Conservation (phyloP, 92 coral and sea anemone genomes). For the Actinernus sp. region DNA sequence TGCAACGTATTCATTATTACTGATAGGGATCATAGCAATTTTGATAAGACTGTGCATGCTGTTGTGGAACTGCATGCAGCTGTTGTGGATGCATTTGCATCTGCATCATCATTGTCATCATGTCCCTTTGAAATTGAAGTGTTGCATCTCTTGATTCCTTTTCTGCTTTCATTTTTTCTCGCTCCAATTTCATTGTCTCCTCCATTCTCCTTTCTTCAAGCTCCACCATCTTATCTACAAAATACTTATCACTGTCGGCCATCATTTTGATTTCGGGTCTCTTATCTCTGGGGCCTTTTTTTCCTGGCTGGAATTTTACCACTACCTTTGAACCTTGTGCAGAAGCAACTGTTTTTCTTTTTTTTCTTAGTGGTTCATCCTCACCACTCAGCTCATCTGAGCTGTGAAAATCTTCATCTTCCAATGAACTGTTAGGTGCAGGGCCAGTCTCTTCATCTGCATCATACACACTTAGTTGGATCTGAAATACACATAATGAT, state of each 20-base stretch:
- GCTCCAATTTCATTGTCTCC: conserved; percentile 38
- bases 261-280: conserved; percentile 29
- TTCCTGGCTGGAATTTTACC: conserved; percentile 33
- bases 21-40: no score
- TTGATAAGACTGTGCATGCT: not conserved
- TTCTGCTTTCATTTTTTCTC: conserved; percentile 48
- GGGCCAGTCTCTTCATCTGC: no score
- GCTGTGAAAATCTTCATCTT: no score
- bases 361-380: conserved; percentile 37
- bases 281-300: conserved; percentile 7
- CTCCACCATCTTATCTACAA: conserved; percentile 40
- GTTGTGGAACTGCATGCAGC: conserved; percentile 7
- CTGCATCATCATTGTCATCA: conserved; percentile 41
- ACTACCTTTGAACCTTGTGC: conserved; percentile 10
- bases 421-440: not conserved
- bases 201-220: conserved; percentile 35
- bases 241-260: conserved; percentile 53
- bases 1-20: no score
- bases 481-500: no score
- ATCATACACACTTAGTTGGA: no score
- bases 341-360: not conserved
- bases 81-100: conserved; percentile 30
- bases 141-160: conserved; percentile 40
- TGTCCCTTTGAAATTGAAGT: conserved; percentile 31
- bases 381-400: not conserved